These are phyloP conservation scores for Halichondria panicea DNA, from an alignment of 37 sponge, comb jelly and placozoan species.

Conservation along the genomic window DNA sequence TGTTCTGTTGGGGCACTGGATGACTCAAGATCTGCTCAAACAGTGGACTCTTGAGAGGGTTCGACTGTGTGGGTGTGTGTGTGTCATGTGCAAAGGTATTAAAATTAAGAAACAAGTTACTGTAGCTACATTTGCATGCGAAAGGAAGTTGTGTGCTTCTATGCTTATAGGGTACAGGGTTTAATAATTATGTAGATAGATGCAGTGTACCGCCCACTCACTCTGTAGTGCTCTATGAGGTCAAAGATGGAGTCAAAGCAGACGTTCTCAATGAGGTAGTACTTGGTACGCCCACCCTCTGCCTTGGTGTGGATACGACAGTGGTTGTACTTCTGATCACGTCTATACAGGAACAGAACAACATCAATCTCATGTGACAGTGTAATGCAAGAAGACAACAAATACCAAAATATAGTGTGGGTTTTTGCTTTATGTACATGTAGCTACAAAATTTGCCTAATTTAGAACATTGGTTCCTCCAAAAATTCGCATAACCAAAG, in stretches of 20 bases:
- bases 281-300: slow-evolving; percentile 73
- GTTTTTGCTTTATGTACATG: background rate
- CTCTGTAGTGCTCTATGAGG: slow-evolving; percentile 85
- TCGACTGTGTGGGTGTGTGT: slow-evolving; percentile 7
- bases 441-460: too few relatives aligned
- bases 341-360: slow-evolving; percentile 30
- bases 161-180: too few relatives aligned
- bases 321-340: slow-evolving; percentile 66
- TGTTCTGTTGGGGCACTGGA: slow-evolving; percentile 75
- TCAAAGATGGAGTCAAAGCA: slow-evolving; percentile 89
- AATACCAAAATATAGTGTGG: too few relatives aligned
- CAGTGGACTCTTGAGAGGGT: slow-evolving; percentile 73
- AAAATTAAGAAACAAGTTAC: background rate
- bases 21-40: slow-evolving; percentile 86
- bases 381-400: too few relatives aligned
- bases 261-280: slow-evolving; percentile 84
- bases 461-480: too few relatives aligned
- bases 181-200: too few relatives aligned
- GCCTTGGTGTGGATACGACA: slow-evolving; percentile 80
- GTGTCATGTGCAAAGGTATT: background rate
- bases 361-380: too few relatives aligned
- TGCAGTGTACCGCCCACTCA: too few relatives aligned
- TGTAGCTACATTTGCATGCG: too few relatives aligned
- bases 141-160: too few relatives aligned
- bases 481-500: too few relatives aligned